Evolutionary conservation across 1,140 invertebrate genomes (phyloP).

Genomic region (Drosophila lini): DNA sequence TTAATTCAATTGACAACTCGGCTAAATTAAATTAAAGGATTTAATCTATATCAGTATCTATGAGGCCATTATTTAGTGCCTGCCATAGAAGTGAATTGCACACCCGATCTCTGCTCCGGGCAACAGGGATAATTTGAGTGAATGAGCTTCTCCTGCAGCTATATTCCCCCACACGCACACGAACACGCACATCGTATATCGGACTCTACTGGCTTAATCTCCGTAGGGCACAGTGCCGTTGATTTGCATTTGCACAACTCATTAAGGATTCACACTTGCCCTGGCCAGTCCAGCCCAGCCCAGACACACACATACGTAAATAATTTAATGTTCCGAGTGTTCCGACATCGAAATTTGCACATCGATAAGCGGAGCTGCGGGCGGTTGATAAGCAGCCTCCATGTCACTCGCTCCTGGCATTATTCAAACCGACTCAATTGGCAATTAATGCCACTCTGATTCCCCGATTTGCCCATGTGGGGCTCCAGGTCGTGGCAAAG

Average conservation of each 20-base stretch:
- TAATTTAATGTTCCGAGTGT: conserved; percentile 54
- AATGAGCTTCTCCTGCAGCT: conserved; percentile 20
- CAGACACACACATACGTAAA: conserved; percentile 15
- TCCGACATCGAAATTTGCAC: conserved; percentile 45
- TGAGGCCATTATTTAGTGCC: conserved; percentile 15
- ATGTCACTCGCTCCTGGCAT: conserved; percentile 13
- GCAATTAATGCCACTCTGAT: conserved; percentile 69
- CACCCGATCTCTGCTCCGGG: not conserved
- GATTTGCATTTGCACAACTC: conserved; percentile 56
- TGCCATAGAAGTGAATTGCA: conserved; percentile 3
- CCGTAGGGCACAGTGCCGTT: conserved; percentile 29
- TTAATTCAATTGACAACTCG: not conserved
- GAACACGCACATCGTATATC: not conserved
- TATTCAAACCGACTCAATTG: conserved; percentile 56
- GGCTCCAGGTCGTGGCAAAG: conserved; percentile 21
- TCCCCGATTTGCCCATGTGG: conserved; percentile 23
- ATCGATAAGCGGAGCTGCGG: conserved; percentile 35
- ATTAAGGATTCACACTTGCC: conserved; percentile 54
- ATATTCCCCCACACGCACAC: not conserved
- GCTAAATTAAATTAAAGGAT: conserved; percentile 7
- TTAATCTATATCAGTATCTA: conserved; percentile 5
- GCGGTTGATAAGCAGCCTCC: conserved; percentile 32
- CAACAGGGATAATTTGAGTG: conserved; percentile 26
- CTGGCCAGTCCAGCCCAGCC: not conserved
- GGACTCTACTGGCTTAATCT: conserved; percentile 29